phyloP scores from a whole-genome alignment of 2,797 vertebrate genomes.

The Enteromius radiatus region DNA sequence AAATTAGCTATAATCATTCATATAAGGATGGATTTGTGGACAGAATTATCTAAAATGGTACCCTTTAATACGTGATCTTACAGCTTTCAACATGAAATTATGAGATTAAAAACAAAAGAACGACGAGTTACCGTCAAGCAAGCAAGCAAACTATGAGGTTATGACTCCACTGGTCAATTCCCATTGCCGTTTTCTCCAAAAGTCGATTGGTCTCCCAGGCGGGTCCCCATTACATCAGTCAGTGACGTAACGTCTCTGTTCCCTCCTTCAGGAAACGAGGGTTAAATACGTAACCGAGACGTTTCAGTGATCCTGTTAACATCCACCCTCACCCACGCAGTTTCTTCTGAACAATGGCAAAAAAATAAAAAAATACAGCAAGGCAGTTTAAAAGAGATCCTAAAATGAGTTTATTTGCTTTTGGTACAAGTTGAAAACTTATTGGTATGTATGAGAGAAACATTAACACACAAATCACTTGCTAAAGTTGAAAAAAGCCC shows the following conservation, averaged over 20 bases:
- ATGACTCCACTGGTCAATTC: too few relatives aligned
- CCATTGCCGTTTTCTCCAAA: too few relatives aligned
- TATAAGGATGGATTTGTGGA: conserved; percentile 15
- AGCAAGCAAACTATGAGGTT: too few relatives aligned
- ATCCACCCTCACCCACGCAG: conserved; percentile 33
- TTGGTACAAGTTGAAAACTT: conserved; percentile 30
- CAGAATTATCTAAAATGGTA: conserved; percentile 15
- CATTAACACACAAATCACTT: conserved; percentile 20
- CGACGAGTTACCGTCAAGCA: conserved; percentile 28
- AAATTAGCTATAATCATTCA: conserved; percentile 30
- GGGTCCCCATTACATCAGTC: too few relatives aligned
- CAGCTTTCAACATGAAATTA: conserved; percentile 43
- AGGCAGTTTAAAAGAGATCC: conserved; percentile 17
- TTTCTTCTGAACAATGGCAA: conserved; percentile 29
- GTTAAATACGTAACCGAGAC: too few relatives aligned
- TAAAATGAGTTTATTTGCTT: conserved; percentile 48
- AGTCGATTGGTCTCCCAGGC: too few relatives aligned
- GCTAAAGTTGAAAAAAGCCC: neutral
- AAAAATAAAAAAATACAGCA: conserved; percentile 28
- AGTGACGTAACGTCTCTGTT: too few relatives aligned
- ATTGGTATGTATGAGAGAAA: conserved; percentile 8
- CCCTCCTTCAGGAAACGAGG: too few relatives aligned
- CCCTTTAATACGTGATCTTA: conserved; percentile 43
- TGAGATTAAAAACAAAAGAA: conserved; percentile 51
- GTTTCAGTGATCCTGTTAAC: conserved; percentile 19